Evolutionary conservation across 2,797 vertebrate species (phyloP).

Genomic region (Cynopterus sphinx): DNA sequence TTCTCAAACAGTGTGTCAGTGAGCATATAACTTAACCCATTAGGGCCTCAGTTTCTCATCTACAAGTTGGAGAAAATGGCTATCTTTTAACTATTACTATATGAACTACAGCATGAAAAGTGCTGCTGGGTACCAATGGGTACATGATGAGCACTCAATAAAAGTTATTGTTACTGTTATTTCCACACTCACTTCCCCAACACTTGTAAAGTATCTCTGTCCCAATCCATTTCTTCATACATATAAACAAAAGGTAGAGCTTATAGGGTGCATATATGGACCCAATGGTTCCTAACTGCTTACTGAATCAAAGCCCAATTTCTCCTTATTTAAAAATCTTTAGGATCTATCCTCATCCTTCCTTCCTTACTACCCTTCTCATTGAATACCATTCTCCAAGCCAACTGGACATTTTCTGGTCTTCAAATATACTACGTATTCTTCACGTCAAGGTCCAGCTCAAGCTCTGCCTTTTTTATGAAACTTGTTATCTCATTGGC

Average conservation of each 20-base stretch:
- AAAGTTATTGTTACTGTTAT: not conserved
- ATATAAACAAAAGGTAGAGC: not conserved
- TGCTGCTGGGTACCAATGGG: not conserved
- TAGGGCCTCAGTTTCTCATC: not conserved
- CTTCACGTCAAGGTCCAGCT: not conserved
- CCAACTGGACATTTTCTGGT: not conserved
- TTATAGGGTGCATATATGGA: not conserved
- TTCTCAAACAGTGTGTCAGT: not conserved
- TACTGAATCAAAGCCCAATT: not conserved
- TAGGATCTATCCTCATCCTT: not conserved
- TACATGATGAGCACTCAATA: not conserved
- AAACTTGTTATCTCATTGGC: not conserved
- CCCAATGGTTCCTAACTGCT: not conserved
- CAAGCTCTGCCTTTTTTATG: not conserved
- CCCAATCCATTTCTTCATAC: not conserved
- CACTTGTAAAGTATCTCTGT: not conserved
- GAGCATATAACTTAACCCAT: not conserved
- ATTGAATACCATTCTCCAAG: constrained; percentile 14
- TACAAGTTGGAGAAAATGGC: constrained; percentile 45
- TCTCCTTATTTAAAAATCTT: not conserved
- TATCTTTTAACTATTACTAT: not conserved
- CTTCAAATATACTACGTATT: not conserved
- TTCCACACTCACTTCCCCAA: not conserved
- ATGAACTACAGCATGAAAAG: not conserved
- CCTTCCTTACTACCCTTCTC: not conserved